Evolutionary conservation across 1,140 invertebrate genomes (phyloP).

Genomic region (Thaumetopoea pityocampa): DNA sequence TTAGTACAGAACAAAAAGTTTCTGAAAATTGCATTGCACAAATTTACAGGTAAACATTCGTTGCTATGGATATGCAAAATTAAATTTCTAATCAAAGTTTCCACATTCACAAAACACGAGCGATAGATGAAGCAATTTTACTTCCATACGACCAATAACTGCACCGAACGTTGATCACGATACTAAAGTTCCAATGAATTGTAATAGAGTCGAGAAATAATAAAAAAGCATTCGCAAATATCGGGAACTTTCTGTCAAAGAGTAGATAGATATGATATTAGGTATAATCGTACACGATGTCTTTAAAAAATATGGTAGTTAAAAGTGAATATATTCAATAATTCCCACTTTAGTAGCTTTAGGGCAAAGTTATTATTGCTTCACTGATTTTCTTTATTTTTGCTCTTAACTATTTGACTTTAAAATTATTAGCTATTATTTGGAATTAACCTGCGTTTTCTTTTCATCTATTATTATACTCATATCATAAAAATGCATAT

Average conservation of each 20-base stretch:
- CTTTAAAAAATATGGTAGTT: no score
- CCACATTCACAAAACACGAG: slow-evolving; percentile 14
- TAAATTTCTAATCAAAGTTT: slow-evolving; percentile 21
- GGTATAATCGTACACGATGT: no score
- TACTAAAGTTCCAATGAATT: slow-evolving; percentile 8
- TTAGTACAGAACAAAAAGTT: no score
- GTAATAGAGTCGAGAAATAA: slow-evolving; percentile 25
- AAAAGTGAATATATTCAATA: no score
- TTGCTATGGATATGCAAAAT: slow-evolving; percentile 11
- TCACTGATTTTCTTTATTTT: no score
- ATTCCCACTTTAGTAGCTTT: no score
- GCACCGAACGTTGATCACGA: slow-evolving; percentile 8
- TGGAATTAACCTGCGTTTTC: no score
- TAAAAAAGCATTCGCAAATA: slow-evolving; percentile 16
- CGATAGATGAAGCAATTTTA: slow-evolving; percentile 20
- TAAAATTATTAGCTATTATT: no score
- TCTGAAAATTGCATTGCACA: slow-evolving; percentile 6
- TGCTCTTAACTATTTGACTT: no score
- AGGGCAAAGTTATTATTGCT: no score
- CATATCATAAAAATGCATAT: no score
- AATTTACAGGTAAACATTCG: slow-evolving; percentile 12
- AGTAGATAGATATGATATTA: slow-evolving; percentile 4
- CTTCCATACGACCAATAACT: slow-evolving; percentile 8
- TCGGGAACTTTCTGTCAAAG: not conserved
- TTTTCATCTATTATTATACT: no score